Conservation (phyloP, 2,888 invertebrate species). For the Acanthoscelides obtectus region DNA sequence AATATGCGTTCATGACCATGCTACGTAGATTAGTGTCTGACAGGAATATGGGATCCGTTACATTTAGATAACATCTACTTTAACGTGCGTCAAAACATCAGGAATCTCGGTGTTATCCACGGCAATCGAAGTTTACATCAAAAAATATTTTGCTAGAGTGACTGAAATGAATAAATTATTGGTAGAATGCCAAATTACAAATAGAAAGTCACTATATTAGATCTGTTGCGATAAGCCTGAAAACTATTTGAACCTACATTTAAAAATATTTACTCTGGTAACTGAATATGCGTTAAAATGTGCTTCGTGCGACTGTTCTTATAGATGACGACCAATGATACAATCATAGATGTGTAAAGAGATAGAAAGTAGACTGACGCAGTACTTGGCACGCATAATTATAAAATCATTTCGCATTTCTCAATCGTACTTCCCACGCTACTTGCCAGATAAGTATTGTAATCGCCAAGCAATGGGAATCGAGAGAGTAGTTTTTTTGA, state of each 20-base stretch:
- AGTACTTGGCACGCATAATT: no score
- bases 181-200: not conserved
- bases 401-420: no score
- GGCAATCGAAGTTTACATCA: not conserved
- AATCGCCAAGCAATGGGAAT: no score
- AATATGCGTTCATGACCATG: no score
- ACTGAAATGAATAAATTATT: not conserved
- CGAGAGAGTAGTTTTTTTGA: no score
- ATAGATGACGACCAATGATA: not conserved
- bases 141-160: not conserved
- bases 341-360: no score
- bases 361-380: no score
- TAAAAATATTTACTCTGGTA: not conserved
- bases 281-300: not conserved
- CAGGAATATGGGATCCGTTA: not conserved
- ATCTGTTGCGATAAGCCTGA: not conserved
- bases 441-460: no score
- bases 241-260: not conserved
- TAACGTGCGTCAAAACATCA: not conserved
- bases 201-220: not conserved
- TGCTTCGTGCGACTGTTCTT: not conserved
- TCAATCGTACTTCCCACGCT: no score
- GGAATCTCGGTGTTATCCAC: not conserved
- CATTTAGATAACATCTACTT: not conserved
- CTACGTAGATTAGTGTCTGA: no score